phyloP scores from a whole-genome alignment of 2,888 invertebrate species.

The Stenchaetothrips biformis region DNA sequence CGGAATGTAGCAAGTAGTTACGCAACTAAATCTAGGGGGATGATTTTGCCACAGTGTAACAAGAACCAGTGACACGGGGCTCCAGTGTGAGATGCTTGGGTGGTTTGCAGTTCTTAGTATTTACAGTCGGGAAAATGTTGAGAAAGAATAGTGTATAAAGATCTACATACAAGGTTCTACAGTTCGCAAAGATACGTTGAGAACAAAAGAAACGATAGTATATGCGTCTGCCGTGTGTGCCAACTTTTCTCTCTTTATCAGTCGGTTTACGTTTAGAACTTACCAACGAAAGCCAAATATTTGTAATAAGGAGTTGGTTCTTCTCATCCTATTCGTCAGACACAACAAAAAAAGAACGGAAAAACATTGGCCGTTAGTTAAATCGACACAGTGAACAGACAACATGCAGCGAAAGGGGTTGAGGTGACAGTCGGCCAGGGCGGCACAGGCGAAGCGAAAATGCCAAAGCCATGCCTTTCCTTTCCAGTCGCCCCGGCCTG shows the following conservation, averaged over 20 bases:
- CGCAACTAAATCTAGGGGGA: background rate
- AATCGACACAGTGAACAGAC: conserved; percentile 54
- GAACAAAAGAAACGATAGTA: conserved; percentile 22
- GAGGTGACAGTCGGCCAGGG: conserved; percentile 45
- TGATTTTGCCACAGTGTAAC: background rate
- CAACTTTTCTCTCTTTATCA: conserved; percentile 6
- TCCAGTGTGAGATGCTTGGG: conserved; percentile 2
- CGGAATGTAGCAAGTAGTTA: background rate
- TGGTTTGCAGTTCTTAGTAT: background rate
- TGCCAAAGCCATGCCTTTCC: background rate
- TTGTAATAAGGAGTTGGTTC: conserved; percentile 92
- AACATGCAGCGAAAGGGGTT: conserved; percentile 46
- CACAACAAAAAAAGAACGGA: conserved; percentile 69
- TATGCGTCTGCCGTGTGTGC: conserved; percentile 24
- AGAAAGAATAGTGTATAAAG: conserved; percentile 19
- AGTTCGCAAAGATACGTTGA: conserved; percentile 16
- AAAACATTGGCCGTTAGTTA: conserved; percentile 47
- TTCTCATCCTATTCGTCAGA: conserved; percentile 78
- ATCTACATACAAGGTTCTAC: conserved; percentile 21
- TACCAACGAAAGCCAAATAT: conserved; percentile 94
- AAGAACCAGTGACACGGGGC: background rate
- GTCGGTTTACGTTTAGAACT: conserved; percentile 49
- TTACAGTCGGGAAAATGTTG: conserved; percentile 4
- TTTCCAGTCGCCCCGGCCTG: background rate
- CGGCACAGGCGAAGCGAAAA: conserved; percentile 40